These are phyloP conservation scores for Eueides isabella DNA, from an alignment of 1,140 invertebrate genomes.

Conservation along the genomic window DNA sequence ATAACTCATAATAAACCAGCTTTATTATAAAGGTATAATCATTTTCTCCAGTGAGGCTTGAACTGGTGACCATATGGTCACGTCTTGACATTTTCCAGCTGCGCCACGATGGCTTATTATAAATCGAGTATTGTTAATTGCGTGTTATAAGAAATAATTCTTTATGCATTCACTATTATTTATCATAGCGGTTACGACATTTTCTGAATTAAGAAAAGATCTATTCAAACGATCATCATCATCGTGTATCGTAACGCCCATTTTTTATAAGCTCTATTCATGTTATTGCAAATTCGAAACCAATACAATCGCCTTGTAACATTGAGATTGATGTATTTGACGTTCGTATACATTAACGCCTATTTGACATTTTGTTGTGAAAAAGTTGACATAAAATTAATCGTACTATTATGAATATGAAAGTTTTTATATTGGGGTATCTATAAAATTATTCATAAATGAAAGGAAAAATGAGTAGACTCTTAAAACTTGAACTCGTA, in stretches of 20 bases:
- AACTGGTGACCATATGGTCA: neutral
- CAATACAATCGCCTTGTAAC: slow-evolving; percentile 2
- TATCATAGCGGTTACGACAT: neutral
- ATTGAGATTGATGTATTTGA: slow-evolving; percentile 3
- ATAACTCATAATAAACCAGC: no score
- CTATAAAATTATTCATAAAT: neutral
- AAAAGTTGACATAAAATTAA: neutral
- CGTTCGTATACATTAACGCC: neutral
- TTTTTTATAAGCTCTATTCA: slow-evolving; percentile 9
- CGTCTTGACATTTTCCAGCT: no score
- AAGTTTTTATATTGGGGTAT: neutral
- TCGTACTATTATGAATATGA: neutral
- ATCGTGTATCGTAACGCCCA: slow-evolving; percentile 7
- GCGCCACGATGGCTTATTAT: no score
- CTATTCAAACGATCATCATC: slow-evolving; percentile 4
- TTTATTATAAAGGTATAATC: no score
- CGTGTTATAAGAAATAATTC: neutral
- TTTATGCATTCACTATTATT: neutral
- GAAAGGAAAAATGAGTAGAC: neutral
- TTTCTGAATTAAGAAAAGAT: neutral
- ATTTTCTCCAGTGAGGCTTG: no score
- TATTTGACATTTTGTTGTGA: neutral
- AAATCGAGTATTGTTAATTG: neutral
- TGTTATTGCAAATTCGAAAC: slow-evolving; percentile 5
- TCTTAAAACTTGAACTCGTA: neutral